Conservation (phyloP, 2,113 vertebrate species). For the Semnornis frantzii region DNA sequence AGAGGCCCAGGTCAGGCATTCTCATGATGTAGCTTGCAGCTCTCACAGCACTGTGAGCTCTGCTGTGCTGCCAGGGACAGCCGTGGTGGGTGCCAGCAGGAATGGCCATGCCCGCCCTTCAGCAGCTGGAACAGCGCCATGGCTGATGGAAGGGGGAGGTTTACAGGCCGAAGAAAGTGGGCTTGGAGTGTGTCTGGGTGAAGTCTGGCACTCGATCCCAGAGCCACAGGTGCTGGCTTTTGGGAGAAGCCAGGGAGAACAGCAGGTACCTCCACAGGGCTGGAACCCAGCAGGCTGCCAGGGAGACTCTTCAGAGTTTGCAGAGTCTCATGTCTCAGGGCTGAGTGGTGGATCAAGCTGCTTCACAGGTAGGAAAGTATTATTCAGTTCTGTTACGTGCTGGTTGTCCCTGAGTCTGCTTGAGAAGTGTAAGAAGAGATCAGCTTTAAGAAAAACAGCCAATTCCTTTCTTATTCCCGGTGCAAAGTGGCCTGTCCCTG, state of each 20-base stretch:
- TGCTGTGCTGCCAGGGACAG: background rate
- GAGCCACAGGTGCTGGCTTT: background rate
- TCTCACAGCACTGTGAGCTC: background rate
- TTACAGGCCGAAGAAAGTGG: background rate
- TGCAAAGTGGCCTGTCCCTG: rapidly evolving
- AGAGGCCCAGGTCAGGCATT: background rate
- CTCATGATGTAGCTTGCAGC: background rate
- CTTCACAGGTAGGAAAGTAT: background rate
- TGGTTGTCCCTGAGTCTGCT: background rate
- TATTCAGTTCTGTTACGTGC: background rate
- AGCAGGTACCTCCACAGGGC: background rate
- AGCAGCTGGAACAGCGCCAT: background rate
- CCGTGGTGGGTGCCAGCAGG: background rate
- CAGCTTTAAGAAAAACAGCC: background rate
- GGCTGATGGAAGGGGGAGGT: background rate
- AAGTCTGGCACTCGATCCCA: rapidly evolving
- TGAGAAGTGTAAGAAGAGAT: background rate
- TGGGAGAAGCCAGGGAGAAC: background rate
- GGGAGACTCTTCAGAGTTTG: background rate
- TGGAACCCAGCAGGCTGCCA: background rate
- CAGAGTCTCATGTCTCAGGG: background rate
- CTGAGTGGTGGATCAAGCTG: background rate
- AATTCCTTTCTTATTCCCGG: slow-evolving; percentile 1
- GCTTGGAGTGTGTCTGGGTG: background rate
- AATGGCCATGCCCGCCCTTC: background rate